Evolutionary conservation across 1,140 invertebrate species (phyloP), one percentile per base, ranked within the genome.

Genomic region (Babylonia areolata): DNA sequence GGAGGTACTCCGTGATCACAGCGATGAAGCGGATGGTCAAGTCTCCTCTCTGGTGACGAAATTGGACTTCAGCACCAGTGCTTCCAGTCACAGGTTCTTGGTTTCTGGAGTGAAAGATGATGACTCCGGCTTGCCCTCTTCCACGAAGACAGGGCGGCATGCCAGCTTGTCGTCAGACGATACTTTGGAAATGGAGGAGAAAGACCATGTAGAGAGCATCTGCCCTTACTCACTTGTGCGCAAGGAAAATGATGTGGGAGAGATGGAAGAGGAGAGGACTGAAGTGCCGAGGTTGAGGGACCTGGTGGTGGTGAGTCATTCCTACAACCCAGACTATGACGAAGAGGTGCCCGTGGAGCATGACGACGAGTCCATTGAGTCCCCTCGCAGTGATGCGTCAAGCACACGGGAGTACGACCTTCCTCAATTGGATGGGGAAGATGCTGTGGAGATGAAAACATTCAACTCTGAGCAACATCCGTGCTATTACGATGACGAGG

Each of bases 261-360:
- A 42, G 37, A 91, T 0, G 91, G 90, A 3, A 86, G 91, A 3
- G 91, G 89, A 87, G 91, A 90, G 64, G 80, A 82, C 17, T 87
- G 86, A 35, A 33, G 42, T 15, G 79, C 20, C 31, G 40, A 84
- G 33, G 40, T 6, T 40, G 42, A 46, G 64, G 15, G 33, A 85
- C n/a, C 23, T n/a, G 71, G 46, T 73, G 33, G 69, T 77, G 83
- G 71, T 75, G 39, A 83, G 35, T 28, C 54, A 37, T 5, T 17
- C 54, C 9, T 64, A 58, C 54, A 39, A 83, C 33, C 64, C 20
- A 78, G 87, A 91, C 23, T 93, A 90, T 83, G 92, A 93, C 85
- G 92, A 92, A 82, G 92, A 90, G 33, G 87, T 90, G 73, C 89
- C 90, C 20, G 90, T 91, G 17, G 90, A 92, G 28, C 90, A 90